phyloP scores from a whole-genome alignment of 2,888 invertebrate genomes.

The Pseudococcus jackbeardsleyi region DNA sequence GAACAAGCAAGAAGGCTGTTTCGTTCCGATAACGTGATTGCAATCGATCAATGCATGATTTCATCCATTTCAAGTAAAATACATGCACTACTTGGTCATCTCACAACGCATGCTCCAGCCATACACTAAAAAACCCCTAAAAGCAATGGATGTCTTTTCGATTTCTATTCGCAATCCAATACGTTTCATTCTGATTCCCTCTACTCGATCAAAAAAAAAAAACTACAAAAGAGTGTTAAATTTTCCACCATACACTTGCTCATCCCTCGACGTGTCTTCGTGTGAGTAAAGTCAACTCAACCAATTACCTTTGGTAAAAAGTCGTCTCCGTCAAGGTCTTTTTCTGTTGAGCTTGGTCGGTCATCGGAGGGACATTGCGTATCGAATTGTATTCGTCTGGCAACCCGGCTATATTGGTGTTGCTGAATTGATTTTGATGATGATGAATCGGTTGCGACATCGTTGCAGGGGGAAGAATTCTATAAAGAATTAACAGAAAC shows the following conservation, averaged over 20 bases:
- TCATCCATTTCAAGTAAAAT: no score
- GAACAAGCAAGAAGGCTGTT: neutral
- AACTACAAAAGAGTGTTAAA: neutral
- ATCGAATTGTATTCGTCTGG: conserved; percentile 63
- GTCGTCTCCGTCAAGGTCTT: conserved; percentile 40
- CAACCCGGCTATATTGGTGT: conserved; percentile 59
- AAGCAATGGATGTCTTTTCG: no score
- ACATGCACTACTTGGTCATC: no score
- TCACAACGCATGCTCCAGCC: no score
- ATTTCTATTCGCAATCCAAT: neutral
- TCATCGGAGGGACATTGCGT: conserved; percentile 55
- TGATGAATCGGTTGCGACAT: conserved; percentile 59
- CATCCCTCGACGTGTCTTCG: conserved; percentile 7
- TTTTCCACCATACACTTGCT: neutral
- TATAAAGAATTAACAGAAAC: conserved; percentile 65
- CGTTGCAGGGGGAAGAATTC: conserved; percentile 63
- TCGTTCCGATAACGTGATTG: neutral
- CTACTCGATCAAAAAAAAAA: neutral
- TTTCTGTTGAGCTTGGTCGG: conserved; percentile 42
- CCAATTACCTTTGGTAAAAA: conserved; percentile 57
- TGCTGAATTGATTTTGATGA: conserved; percentile 61
- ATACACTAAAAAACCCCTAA: no score
- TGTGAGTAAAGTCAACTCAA: neutral
- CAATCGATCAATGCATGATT: neutral
- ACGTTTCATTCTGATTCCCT: neutral